These are phyloP conservation scores for Conus betulinus DNA, from an alignment of 1,140 invertebrate genomes.

Conservation along the genomic window DNA sequence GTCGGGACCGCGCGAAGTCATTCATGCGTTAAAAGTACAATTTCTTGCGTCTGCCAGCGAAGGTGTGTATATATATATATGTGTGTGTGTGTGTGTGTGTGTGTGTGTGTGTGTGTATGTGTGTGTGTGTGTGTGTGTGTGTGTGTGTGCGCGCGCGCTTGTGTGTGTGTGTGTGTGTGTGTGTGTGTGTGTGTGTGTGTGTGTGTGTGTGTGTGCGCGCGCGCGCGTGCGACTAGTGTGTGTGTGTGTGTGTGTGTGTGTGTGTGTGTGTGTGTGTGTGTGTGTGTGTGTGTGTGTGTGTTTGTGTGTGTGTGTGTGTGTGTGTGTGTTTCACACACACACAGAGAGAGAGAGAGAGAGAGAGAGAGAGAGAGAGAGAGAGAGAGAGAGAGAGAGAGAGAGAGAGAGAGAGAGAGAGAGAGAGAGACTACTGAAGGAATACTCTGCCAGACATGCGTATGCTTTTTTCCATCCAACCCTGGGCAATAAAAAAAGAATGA, in stretches of 20 bases:
- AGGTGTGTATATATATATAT: background rate
- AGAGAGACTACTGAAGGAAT: no score
- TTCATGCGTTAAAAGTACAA: background rate
- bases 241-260: slow-evolving; percentile 15
- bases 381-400: no score
- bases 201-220: slow-evolving; percentile 7
- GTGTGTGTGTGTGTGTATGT: slow-evolving; percentile 11
- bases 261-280: background rate
- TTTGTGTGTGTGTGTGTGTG: background rate
- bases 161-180: background rate
- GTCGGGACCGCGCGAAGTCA: no score
- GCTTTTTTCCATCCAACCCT: no score
- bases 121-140: slow-evolving; percentile 15
- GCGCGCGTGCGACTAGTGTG: no score
- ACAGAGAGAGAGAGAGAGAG: no score
- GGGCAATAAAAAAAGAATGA: no score
- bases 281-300: background rate
- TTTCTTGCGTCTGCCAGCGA: no score
- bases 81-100: slow-evolving; percentile 15
- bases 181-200: background rate
- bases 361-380: no score
- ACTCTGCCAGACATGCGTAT: no score
- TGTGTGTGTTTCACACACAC: no score
- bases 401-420: no score
- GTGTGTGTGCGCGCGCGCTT: background rate